Evolutionary conservation across 2,113 vertebrate genomes (phyloP).

Genomic region (Plotosus lineatus): DNA sequence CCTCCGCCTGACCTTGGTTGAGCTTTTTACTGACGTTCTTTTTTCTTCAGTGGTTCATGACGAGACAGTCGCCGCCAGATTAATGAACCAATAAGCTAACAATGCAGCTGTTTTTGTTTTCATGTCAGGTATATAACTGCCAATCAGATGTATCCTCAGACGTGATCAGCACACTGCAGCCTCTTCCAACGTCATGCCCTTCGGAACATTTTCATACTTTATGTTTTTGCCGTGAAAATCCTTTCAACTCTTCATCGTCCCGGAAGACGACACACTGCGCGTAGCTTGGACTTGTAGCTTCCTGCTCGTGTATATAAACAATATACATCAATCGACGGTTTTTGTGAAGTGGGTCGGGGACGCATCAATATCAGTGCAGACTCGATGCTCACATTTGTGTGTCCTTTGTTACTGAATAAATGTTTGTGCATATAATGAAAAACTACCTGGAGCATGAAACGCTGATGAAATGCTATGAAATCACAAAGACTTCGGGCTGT

Average conservation of each 20-base stretch:
- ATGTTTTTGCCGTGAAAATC: neutral
- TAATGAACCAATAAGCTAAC: neutral
- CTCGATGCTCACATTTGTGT: constrained; percentile 14
- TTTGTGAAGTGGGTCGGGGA: constrained; percentile 29
- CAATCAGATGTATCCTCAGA: neutral
- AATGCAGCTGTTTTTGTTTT: neutral
- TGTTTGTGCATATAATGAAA: constrained; percentile 31
- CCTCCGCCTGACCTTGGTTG: neutral
- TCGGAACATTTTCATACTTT: neutral
- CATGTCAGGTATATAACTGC: neutral
- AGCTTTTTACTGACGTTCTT: neutral
- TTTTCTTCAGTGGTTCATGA: neutral
- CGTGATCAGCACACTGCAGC: neutral
- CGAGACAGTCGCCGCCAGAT: neutral
- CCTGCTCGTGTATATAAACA: neutral
- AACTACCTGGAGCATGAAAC: constrained; percentile 25
- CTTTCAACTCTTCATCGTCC: neutral
- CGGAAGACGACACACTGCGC: constrained; percentile 20
- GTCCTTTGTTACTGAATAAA: constrained; percentile 8
- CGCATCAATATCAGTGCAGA: constrained; percentile 16
- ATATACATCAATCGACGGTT: neutral
- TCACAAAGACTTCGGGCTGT: neutral
- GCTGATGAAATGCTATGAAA: neutral
- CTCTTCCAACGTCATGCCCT: neutral
- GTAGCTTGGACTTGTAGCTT: constrained; percentile 24